Conservation (phyloP, 1,140 invertebrate genomes). For the Bombus turneri region DNA sequence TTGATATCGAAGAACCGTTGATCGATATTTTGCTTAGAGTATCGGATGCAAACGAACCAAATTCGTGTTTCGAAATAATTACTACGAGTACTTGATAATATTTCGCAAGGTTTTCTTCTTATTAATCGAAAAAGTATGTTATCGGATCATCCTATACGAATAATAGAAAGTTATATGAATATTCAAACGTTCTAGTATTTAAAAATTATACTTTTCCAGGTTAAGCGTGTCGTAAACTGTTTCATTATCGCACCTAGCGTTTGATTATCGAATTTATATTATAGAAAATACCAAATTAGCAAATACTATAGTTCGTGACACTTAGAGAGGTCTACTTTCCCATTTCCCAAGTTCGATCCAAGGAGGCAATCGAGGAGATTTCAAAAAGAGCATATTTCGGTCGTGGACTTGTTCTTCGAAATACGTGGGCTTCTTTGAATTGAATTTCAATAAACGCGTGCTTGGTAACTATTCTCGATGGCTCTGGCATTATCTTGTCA, state of each 20-base stretch:
- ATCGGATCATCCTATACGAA: background rate
- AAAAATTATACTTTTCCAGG: background rate
- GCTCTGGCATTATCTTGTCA: slow-evolving; percentile 77
- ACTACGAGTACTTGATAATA: background rate
- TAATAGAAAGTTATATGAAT: background rate
- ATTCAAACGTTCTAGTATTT: background rate
- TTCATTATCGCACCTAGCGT: background rate
- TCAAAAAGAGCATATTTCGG: background rate
- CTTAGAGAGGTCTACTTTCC: background rate
- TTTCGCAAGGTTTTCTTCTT: background rate
- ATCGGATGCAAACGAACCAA: background rate
- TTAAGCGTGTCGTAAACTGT: background rate
- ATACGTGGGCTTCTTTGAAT: background rate
- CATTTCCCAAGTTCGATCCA: background rate
- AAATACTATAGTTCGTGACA: background rate
- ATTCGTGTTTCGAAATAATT: background rate
- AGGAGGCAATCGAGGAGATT: background rate
- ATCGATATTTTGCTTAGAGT: background rate
- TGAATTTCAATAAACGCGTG: background rate
- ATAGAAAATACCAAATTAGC: background rate
- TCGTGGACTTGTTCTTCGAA: background rate
- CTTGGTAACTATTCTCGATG: slow-evolving; percentile 30
- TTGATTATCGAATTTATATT: background rate
- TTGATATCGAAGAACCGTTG: background rate
- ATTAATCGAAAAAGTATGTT: background rate